phyloP scores from a whole-genome alignment of 2,888 invertebrate genomes.

The Hedya salicella region DNA sequence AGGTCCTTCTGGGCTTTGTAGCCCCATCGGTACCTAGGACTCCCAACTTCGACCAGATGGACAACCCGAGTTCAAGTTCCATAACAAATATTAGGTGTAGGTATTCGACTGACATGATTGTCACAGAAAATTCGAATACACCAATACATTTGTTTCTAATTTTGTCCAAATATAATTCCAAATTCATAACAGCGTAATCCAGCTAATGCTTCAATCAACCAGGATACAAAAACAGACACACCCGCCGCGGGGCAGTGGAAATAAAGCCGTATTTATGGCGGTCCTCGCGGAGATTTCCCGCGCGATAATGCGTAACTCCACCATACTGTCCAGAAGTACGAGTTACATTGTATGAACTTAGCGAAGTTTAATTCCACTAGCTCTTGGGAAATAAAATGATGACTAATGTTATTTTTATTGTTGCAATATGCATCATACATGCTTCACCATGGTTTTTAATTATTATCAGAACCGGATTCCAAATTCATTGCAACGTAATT shows the following conservation, averaged over 20 bases:
- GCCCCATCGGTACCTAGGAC: too few species aligned
- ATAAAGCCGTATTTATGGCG: conserved; percentile 59
- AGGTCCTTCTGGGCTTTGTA: too few species aligned
- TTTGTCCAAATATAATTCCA: conserved; percentile 4
- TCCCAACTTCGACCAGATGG: too few species aligned
- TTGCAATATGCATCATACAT: too few species aligned
- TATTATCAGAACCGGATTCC: conserved; percentile 7
- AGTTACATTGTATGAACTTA: not conserved
- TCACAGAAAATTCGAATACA: not conserved
- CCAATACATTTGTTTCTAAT: not conserved
- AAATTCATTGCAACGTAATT: not conserved
- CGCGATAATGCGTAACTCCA: conserved; percentile 57
- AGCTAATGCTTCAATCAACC: conserved; percentile 3
- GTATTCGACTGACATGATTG: too few species aligned
- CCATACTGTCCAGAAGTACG: conserved; percentile 50
- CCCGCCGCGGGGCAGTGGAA: conserved; percentile 43
- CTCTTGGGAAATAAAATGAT: not conserved
- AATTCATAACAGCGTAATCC: conserved; percentile 1
- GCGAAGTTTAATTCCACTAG: not conserved
- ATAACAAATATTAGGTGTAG: too few species aligned
- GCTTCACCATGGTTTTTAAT: too few species aligned
- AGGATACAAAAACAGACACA: conserved; percentile 18
- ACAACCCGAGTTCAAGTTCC: too few species aligned
- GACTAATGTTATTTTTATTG: too few species aligned
- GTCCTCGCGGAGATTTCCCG: conserved; percentile 59